These are phyloP conservation scores for Pelodiscus sinensis DNA, from an alignment of 2,113 vertebrate species.

Conservation along the genomic window DNA sequence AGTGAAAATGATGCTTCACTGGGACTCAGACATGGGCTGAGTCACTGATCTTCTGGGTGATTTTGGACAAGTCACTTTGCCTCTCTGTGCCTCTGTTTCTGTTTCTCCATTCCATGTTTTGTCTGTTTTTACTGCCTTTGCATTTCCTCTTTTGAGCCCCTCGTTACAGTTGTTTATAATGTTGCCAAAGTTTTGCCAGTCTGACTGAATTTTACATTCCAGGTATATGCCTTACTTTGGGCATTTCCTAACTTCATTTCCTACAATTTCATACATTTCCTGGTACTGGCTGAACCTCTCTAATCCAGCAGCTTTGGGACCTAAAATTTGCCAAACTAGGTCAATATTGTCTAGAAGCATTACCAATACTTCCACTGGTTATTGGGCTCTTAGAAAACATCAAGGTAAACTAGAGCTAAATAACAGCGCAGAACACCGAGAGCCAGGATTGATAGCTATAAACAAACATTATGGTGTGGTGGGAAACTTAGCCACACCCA, in stretches of 20 bases:
- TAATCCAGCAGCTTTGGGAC: no score
- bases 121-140: background rate
- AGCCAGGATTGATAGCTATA: no score
- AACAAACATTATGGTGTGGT: no score
- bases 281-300: no score
- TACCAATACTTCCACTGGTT: no score
- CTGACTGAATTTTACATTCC: background rate
- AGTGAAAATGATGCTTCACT: background rate
- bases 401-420: no score
- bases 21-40: background rate
- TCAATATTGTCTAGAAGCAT: no score
- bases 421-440: no score
- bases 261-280: no score
- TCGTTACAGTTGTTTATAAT: background rate
- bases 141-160: background rate
- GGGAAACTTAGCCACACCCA: no score
- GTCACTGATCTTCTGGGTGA: background rate
- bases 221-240: background rate
- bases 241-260: background rate
- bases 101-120: background rate
- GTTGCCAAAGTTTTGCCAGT: background rate
- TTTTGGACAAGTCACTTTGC: background rate
- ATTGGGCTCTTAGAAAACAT: no score
- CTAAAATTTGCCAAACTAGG: no score
- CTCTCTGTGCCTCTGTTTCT: background rate